Base-by-base conservation (phyloP, 2,797 vertebrate species). In the Melanotaenia pygmaea region DNA sequence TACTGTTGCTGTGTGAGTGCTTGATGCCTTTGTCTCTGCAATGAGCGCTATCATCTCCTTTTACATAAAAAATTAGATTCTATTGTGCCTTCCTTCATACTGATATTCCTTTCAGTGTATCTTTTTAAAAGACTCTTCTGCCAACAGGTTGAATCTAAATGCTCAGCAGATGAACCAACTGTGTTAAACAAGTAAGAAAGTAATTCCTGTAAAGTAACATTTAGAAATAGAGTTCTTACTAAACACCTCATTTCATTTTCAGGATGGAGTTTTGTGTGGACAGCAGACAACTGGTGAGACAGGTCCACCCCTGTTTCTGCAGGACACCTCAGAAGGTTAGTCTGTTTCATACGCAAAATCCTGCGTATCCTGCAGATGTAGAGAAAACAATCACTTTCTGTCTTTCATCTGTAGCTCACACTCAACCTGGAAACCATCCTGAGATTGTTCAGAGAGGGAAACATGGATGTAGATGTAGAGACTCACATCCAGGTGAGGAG, bases 371-470 rank as follows among this genome's bases (percentile, higher is more conserved):
- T 26, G 22, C 26, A 12, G 26, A 32, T 30, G 16, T 12, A 1
- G 0, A 10, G 18, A 30, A 40, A 13, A 22, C 7, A 34, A 28
- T 43, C 32, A 18, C 1, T 5, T 14, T 0, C 34, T 24, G 22
- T 67, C 3, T 50, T 34, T 79, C 35, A 5, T 54, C 10, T 12
- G 45, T 71, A 90, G 88, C 14, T 68, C 34, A 40, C 14, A 0
- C 22, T 64, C 0, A 80, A 88, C 35, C 62, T 88, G 67, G 77
- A 80, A 30, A 59, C 67, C 22, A 38, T 88, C 57, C 74, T 92
- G 34, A 74, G 50, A 5, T n/a, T 6, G 12, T 89, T 87, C 70
- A 75, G 61, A 50, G 67, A 65, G 35, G 47, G 83, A 18, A 67
- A 68, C 10, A 0, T 43, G 11, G 61, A 65, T 37, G 28, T 0